Evolutionary conservation across 2,888 invertebrate genomes (phyloP), one percentile per base, ranked within the genome.

Genomic region (Aphidius colemani): DNA sequence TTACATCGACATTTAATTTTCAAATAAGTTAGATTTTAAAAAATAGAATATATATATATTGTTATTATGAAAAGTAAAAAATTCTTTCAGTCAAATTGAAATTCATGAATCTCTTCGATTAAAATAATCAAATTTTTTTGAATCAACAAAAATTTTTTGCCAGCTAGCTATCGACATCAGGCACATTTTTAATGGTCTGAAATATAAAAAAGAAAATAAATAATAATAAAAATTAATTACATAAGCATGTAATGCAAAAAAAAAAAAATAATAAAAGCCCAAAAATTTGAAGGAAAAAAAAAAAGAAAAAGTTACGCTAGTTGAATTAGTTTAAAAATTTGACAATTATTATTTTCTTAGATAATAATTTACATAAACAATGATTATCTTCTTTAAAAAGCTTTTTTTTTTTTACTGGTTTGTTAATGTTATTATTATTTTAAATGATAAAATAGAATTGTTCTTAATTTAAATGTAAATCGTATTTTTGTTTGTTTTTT

Each of bases 391-490:
- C n/a, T 63, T 53, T 57, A 56, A 55, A 50, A 59, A 45, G 39
- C 48, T 56, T 66, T 55, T 73, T 78, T 75, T 48, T 41, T 53
- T 56, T 66, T 55, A 80, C 76, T 30, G 80, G 80, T 82, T 81
- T 82, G 81, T 82, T 82, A 30, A 82, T 80, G 81, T 82, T 82
- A 81, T 81, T 82, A 81, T 81, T 81, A 80, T 80, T 79, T 81
- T 76, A 80, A 77, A 74, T 77, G 75, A 81, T 79, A 78, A 72
- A 78, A 79, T 76, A 74, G 78, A 74, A 82, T 81, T 82, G 82
- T 82, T 82, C 82, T 81, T 82, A 82, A 81, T 82, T 82, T 82
- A 81, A 82, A 74, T 81, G 81, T 82, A 81, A 80, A 82, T 81
- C 80, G 79, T 81, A 82, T 81, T 82, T 82, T 82, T 82, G 81